These are phyloP conservation scores for Tenualosa thibaudeaui DNA, from an alignment of 2,797 vertebrate species.

Conservation along the genomic window DNA sequence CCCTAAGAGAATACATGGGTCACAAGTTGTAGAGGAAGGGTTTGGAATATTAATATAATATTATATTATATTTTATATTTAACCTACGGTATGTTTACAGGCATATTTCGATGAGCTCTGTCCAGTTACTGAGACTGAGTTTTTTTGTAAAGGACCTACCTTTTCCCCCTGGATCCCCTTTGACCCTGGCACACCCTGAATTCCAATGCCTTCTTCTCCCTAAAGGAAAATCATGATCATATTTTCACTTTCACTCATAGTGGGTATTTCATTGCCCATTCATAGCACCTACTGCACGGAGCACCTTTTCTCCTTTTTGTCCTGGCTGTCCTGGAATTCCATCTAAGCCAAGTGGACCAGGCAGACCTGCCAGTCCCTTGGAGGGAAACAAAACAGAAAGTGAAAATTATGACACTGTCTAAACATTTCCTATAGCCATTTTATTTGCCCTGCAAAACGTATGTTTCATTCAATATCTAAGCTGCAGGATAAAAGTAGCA, in stretches of 20 bases:
- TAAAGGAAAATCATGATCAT: conserved; percentile 46
- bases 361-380: conserved; percentile 82
- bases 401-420: not conserved
- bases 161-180: conserved; percentile 78
- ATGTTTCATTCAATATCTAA: not conserved
- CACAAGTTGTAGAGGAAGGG: not conserved
- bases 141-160: no score
- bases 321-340: conserved; percentile 80
- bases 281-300: not conserved
- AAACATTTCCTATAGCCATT: not conserved
- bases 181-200: conserved; percentile 73
- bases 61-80: no score
- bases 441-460: not conserved
- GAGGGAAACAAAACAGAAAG: conserved; percentile 19
- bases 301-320: conserved; percentile 81
- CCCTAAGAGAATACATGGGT: conserved; percentile 71
- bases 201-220: conserved; percentile 79
- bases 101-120: conserved; percentile 1
- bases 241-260: not conserved
- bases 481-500: not conserved
- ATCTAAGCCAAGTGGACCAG: conserved; percentile 82
- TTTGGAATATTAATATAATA: not conserved
- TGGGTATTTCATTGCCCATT: not conserved
- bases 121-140: no score
- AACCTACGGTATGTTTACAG: no score